phyloP scores from a whole-genome alignment of 2,888 invertebrate species.

The Ectobius pallidus region DNA sequence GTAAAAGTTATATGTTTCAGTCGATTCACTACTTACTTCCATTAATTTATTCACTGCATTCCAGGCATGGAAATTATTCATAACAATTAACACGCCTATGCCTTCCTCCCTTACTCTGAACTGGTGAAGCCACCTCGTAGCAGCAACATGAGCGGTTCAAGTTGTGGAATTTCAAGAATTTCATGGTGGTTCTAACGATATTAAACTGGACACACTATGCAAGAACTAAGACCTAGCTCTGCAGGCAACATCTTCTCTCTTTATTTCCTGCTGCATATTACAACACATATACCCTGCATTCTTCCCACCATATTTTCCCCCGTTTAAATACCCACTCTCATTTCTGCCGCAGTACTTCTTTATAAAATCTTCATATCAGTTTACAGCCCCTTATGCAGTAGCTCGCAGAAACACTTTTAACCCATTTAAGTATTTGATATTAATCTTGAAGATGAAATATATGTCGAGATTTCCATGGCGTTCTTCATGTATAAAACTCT shows the following conservation, averaged over 20 bases:
- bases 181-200: conserved; percentile 3
- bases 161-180: conserved; percentile 16
- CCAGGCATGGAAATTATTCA: too few species aligned
- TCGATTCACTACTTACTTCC: too few species aligned
- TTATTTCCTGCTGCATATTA: conserved; percentile 7
- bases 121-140: not conserved
- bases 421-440: too few species aligned
- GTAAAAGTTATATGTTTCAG: too few species aligned
- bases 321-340: not conserved
- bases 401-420: too few species aligned
- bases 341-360: not conserved
- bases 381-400: conserved; percentile 18
- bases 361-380: conserved; percentile 8
- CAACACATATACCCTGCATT: too few species aligned
- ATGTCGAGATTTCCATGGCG: too few species aligned
- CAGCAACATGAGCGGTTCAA: conserved; percentile 1
- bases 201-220: conserved; percentile 25
- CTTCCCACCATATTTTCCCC: conserved; percentile 7
- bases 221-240: not conserved
- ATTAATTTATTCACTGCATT: too few species aligned
- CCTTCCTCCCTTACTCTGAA: not conserved
- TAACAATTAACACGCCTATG: too few species aligned
- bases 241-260: not conserved
- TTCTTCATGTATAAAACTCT: too few species aligned
- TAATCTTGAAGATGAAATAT: too few species aligned